Evolutionary conservation across 1,140 invertebrate species (phyloP), one percentile per base, ranked within the genome.

Genomic region (Drosophila rhopaloa): DNA sequence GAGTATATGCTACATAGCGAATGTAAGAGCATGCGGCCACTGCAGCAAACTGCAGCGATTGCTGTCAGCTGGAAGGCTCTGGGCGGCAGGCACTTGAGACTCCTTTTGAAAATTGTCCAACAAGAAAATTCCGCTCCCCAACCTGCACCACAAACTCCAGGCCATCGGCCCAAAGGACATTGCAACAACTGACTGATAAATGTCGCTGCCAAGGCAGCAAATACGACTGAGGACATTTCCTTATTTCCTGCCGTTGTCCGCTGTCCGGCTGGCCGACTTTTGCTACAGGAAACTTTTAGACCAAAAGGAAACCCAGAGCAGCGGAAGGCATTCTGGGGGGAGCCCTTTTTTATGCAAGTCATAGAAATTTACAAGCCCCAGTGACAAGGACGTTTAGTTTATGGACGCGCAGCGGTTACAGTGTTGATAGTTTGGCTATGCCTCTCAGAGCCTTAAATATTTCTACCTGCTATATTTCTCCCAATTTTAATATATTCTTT

Each of bases 341-440:
- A 37, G 73, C 48, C 79, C 76, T 82, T 88, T 83, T 86, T 86
- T 86, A 88, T 88, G 83, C 83, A 86, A 86, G 83, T 88, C 83
- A 89, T 86, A 83, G 83, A 86, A 86, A 86, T 86, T 86, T 86
- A 86, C 83, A 86, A 83, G 83, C 83, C 79, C 79, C 84, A 79
- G 76, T 88, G 83, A 86, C 83, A 86, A 86, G 83, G 80, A 82
- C 80, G 83, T 75, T 76, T 82, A 82, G 63, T 85, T 85, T 88
- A 85, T 82, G 83, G 74, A 65, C 46, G 53, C 38, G 40, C 13
- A 19, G 54, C 62, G 56, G 8, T 8, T 37, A 5, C 44, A 37
- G 51, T 55, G 63, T 8, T 61, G 71, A 8, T 29, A 19, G 5
- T 16, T 61, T 72, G 57, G 72, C 61, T 3, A 9, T n/a, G 47